These are phyloP conservation scores for Taeniopygia guttata DNA, from an alignment of 2,797 vertebrate species.

Conservation along the genomic window DNA sequence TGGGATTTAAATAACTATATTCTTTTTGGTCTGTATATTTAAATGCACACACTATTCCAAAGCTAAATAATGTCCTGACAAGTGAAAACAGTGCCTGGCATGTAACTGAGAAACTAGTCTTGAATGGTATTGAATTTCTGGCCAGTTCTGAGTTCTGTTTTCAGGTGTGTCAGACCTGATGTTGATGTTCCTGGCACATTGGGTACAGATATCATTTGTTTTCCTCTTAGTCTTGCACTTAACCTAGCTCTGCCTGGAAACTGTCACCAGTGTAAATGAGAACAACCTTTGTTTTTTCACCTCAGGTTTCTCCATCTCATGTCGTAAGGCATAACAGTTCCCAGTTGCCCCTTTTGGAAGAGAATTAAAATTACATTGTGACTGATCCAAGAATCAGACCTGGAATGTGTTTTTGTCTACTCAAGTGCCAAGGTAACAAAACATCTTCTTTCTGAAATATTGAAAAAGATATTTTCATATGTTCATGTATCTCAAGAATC, in stretches of 20 bases:
- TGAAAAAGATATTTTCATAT: background rate
- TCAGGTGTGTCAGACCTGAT: background rate
- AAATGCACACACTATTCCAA: background rate
- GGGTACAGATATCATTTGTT: background rate
- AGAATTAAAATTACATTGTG: background rate
- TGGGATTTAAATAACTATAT: background rate
- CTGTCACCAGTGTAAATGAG: background rate
- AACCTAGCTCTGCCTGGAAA: background rate
- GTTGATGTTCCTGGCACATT: background rate
- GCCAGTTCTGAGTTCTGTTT: background rate
- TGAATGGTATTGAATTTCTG: background rate
- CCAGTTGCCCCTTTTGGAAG: background rate
- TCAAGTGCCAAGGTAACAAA: background rate
- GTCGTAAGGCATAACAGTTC: background rate
- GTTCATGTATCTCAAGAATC: background rate
- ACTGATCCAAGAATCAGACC: background rate
- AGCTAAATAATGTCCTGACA: background rate
- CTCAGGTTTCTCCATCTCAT: background rate
- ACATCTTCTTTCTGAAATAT: background rate
- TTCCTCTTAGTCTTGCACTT: background rate
- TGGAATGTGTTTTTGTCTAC: background rate
- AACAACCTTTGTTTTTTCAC: accelerated
- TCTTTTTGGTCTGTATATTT: background rate
- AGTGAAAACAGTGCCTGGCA: background rate
- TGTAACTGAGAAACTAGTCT: background rate